Conservation (phyloP, 2,113 vertebrate genomes). For the Stegostoma tigrinum region DNA sequence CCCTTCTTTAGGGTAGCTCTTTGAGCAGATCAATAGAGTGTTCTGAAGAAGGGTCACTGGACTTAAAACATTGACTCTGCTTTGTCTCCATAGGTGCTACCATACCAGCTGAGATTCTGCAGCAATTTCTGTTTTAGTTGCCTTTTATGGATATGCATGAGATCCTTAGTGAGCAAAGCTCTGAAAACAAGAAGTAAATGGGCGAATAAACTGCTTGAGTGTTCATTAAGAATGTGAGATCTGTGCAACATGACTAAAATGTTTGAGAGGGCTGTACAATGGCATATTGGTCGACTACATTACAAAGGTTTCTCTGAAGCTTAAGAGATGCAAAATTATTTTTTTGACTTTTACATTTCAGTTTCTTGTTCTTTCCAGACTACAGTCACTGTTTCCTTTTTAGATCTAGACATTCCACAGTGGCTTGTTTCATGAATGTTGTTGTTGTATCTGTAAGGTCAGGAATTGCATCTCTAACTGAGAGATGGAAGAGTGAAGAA, state of each 20-base stretch:
- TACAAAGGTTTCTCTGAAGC: neutral
- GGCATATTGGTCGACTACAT: neutral
- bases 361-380: neutral
- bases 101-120: too few species aligned
- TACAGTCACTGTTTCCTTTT: neutral
- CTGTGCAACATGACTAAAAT: too few species aligned
- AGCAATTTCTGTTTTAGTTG: too few species aligned
- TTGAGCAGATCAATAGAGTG: too few species aligned
- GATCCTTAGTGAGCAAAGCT: neutral
- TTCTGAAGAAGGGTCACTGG: too few species aligned
- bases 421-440: neutral
- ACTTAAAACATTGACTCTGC: too few species aligned
- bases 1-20: too few species aligned
- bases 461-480: neutral
- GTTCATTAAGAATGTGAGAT: neutral
- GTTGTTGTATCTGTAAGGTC: neutral
- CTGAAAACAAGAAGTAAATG: neutral
- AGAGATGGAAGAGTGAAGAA: neutral
- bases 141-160: neutral
- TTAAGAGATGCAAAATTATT: neutral
- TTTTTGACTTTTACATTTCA: neutral
- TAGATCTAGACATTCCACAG: neutral
- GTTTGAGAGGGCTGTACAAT: neutral
- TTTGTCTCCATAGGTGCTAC: too few species aligned
- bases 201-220: neutral